Evolutionary conservation across 2,888 invertebrate species (phyloP), one percentile per base, ranked within the genome.

Genomic region (Zaprionus bogoriensis): DNA sequence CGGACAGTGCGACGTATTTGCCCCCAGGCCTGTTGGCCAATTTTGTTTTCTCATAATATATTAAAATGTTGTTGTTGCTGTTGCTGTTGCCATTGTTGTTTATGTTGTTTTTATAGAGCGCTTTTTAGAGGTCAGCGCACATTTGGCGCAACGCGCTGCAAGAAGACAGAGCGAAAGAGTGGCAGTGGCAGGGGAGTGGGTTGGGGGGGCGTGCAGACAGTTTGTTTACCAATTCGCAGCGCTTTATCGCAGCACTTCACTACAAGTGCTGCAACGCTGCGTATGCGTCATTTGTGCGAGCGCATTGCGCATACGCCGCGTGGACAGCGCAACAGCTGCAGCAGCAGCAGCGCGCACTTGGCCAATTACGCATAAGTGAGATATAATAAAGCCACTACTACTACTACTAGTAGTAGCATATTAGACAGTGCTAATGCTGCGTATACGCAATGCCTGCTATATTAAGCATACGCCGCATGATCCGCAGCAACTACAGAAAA

Each of bases 91-190:
- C 42, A 36, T 41, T 48, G n/a, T 23, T 54, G 38, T 54, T 46
- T 46, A 36, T 44, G 25, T 50, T 46, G 20, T 50, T 65, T 67
- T 55, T 52, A 30, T 86, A 80, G 83, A 82, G 83, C 80, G 77
- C 80, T 53, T 80, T 86, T 81, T 86, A 86, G 87, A 81, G 87
- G 87, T 86, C 80, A 80, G 60, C 80, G 84, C 84, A 77, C 78
- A 78, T 83, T 78, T 77, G 70, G 84, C 77, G 48, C 84, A 83
- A n/a, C n/a, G 44, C 77, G 79, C 67, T 86, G 79, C 83, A 80
- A 79, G 82, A 67, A 62, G 38, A 38, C 48, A 39, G 50, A 2
- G 38, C 19, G 27, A 9, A 6, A 27, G 27, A 2, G 27, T 6
- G 32, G 32, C n/a, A 5, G 4, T 3, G 14, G 30, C 6, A 12